A percentile compares a stretch with the other conserved stretches of the same genome.
Evolutionary conservation across 2,797 vertebrate species (phyloP).

Genomic region (Propithecus deckenii): DNA sequence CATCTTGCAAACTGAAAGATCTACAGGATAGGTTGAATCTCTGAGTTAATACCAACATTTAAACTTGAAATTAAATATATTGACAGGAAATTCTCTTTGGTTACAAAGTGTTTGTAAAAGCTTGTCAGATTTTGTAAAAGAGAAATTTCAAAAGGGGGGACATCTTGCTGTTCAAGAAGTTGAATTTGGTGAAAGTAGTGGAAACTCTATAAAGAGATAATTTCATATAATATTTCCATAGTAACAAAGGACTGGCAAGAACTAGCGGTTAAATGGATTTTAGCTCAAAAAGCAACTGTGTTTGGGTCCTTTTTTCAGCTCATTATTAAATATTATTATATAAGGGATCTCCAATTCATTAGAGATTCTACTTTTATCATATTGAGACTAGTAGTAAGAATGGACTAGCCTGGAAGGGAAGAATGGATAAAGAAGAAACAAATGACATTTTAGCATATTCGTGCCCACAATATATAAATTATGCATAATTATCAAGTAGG

Average conservation of each 20-base stretch:
- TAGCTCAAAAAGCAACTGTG: slow-evolving; percentile 38
- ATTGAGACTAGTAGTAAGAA: slow-evolving; percentile 57
- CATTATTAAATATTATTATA: slow-evolving; percentile 50
- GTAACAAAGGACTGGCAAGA: slow-evolving; percentile 7
- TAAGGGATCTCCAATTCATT: slow-evolving; percentile 51
- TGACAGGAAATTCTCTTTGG: not conserved
- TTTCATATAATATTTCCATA: not conserved
- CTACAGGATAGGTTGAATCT: not conserved
- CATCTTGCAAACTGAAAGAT: not conserved
- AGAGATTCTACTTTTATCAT: slow-evolving; percentile 41
- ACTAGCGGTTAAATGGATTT: not conserved
- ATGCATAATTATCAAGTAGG: slow-evolving; percentile 1
- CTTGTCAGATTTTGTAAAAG: not conserved
- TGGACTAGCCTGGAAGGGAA: not conserved
- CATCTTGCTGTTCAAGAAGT: not conserved
- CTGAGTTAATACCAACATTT: not conserved
- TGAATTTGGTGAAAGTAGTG: slow-evolving; percentile 21
- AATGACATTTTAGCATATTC: slow-evolving; percentile 55
- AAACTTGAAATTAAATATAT: not conserved
- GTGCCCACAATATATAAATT: slow-evolving; percentile 41
- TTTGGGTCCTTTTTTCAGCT: not conserved
- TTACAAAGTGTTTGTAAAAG: not conserved
- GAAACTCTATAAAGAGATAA: not conserved
- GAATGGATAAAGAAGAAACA: slow-evolving; percentile 60
- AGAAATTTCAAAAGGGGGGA: not conserved